A percentile compares a stretch with the other conserved stretches of the same genome.
These are phyloP conservation scores for Aldabrachelys gigantea DNA, from an alignment of 2,113 vertebrate species.

Conservation along the genomic window DNA sequence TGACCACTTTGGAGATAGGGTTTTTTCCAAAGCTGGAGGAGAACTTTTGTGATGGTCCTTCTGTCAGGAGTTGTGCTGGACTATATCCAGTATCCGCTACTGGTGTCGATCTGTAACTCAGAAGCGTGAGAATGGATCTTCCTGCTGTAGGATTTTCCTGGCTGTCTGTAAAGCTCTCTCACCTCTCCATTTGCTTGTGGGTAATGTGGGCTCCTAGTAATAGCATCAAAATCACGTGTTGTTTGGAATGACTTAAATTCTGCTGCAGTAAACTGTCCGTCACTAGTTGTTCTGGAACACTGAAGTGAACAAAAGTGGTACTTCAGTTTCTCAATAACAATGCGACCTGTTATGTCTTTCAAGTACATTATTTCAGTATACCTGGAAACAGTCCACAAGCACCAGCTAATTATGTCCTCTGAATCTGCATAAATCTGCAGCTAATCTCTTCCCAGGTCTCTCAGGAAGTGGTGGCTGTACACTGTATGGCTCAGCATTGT, in stretches of 20 bases:
- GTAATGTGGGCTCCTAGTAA: not conserved
- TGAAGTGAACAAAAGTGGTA: not conserved
- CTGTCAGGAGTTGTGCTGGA: not conserved
- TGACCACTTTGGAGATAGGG: not conserved
- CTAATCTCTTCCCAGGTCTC: too few relatives aligned
- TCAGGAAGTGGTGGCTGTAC: too few relatives aligned
- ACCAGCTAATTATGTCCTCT: not conserved
- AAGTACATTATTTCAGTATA: not conserved
- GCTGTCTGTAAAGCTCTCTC: not conserved
- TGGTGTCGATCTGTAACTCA: not conserved
- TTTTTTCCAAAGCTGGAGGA: not conserved
- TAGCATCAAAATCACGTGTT: not conserved
- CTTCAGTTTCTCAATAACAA: not conserved
- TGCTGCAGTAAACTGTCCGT: not conserved
- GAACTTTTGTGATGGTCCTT: not conserved
- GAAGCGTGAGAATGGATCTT: not conserved
- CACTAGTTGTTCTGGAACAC: not conserved
- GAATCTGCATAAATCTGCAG: not conserved
- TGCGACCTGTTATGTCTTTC: not conserved
- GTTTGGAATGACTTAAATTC: not conserved
- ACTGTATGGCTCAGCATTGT: too few relatives aligned
- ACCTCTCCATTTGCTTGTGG: not conserved
- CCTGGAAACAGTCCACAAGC: not conserved
- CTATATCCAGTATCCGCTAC: not conserved
- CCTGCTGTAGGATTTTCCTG: too few relatives aligned